Conservation (phyloP, 2,888 invertebrate species). For the Callimorpha dominula region DNA sequence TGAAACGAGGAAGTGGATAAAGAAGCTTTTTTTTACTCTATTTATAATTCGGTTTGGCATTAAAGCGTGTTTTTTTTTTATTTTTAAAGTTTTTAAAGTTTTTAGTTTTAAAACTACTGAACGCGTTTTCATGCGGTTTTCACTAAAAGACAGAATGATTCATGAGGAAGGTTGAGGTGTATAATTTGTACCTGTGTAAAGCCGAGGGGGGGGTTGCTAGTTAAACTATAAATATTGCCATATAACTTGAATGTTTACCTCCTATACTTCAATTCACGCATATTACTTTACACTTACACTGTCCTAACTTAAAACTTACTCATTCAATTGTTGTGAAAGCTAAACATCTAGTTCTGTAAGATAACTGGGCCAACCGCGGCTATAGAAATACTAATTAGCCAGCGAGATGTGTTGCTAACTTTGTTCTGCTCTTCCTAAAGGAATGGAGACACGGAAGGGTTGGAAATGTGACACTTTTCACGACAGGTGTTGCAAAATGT, state of each 20-base stretch:
- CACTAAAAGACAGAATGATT: no score
- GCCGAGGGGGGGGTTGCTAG: no score
- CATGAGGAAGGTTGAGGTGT: no score
- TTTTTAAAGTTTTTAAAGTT: no score
- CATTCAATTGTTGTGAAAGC: conserved; percentile 23
- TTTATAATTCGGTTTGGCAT: no score
- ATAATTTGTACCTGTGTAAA: no score
- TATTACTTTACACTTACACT: not conserved
- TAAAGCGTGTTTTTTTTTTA: no score
- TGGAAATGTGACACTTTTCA: conserved; percentile 5
- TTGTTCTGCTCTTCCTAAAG: conserved; percentile 15
- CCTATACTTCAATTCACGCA: not conserved
- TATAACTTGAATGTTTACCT: fast-evolving
- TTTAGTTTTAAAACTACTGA: no score
- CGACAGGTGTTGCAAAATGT: conserved; percentile 1
- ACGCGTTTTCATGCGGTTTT: no score
- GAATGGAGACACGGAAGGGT: conserved; percentile 9
- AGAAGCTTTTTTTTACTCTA: no score
- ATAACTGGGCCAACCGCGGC: conserved; percentile 42
- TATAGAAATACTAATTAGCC: conserved; percentile 44
- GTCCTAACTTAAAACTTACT: conserved; percentile 13
- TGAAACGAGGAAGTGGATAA: no score
- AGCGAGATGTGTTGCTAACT: conserved; percentile 26
- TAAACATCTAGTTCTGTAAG: conserved; percentile 50
- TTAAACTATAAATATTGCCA: no score